These are phyloP conservation scores for Heliothis subflexa DNA, from an alignment of 1,140 invertebrate species.

Conservation along the genomic window DNA sequence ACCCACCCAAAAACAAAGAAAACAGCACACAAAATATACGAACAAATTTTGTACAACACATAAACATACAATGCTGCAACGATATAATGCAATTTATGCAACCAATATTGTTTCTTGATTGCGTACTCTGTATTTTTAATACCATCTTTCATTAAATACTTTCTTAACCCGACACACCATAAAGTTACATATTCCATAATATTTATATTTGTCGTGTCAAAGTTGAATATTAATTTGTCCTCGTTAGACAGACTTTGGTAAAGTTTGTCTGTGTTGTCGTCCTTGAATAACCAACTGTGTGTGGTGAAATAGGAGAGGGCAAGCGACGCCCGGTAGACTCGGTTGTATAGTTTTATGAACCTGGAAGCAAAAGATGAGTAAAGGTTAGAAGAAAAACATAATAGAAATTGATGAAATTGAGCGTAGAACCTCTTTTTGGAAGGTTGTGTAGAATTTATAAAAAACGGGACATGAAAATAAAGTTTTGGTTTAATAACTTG, in stretches of 20 bases:
- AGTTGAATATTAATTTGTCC: conserved; percentile 34
- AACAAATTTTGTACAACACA: neutral
- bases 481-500: no score
- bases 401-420: no score
- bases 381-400: no score
- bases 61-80: neutral
- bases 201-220: conserved; percentile 17
- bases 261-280: conserved; percentile 7
- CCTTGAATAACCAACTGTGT: neutral
- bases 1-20: neutral
- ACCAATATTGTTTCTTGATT: neutral
- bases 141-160: conserved; percentile 22
- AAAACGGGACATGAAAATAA: no score
- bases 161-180: conserved; percentile 8
- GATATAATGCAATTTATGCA: neutral
- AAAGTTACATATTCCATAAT: neutral
- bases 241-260: neutral
- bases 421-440: no score
- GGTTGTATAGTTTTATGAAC: conserved; percentile 24
- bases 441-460: no score
- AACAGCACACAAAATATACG: neutral
- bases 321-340: neutral
- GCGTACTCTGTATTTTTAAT: conserved; percentile 19
- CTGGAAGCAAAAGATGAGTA: neutral
- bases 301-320: conserved; percentile 19